Conservation (phyloP, 2,797 vertebrate species). For the Neomorphus geoffroyi region DNA sequence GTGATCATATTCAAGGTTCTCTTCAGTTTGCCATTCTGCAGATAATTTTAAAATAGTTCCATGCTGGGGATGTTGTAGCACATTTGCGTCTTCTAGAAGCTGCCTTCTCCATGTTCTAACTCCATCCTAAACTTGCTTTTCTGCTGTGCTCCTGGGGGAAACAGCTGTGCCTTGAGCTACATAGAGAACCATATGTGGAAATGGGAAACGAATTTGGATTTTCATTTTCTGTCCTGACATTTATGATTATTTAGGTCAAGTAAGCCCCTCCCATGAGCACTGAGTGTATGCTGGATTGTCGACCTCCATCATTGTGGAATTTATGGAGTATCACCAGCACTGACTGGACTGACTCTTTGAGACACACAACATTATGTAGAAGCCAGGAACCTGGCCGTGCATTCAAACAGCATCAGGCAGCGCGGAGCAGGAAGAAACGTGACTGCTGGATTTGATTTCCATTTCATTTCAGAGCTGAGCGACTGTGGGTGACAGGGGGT, state of each 20-base stretch:
- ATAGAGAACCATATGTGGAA: not conserved
- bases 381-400: not conserved
- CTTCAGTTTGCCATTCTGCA: not conserved
- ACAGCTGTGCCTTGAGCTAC: not conserved
- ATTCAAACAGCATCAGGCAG: rapidly evolving
- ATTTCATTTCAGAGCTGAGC: not conserved
- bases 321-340: not conserved
- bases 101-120: too few relatives aligned
- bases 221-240: not conserved
- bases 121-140: not conserved
- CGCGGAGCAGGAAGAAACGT: rapidly evolving
- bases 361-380: rapidly evolving
- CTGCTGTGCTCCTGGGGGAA: not conserved
- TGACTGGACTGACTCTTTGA: not conserved
- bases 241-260: not conserved
- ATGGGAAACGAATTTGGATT: rapidly evolving
- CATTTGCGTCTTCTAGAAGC: not conserved
- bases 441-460: not conserved
- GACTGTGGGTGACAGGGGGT: rapidly evolving
- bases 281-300: not conserved
- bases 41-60: not conserved
- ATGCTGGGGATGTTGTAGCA: not conserved
- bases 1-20: rapidly evolving
- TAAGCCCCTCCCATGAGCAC: not conserved
- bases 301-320: not conserved